A percentile compares a stretch with the other conserved stretches of the same genome.
Evolutionary conservation across 2,797 vertebrate genomes (phyloP).

Genomic region (Erpetoichthys calabaricus): DNA sequence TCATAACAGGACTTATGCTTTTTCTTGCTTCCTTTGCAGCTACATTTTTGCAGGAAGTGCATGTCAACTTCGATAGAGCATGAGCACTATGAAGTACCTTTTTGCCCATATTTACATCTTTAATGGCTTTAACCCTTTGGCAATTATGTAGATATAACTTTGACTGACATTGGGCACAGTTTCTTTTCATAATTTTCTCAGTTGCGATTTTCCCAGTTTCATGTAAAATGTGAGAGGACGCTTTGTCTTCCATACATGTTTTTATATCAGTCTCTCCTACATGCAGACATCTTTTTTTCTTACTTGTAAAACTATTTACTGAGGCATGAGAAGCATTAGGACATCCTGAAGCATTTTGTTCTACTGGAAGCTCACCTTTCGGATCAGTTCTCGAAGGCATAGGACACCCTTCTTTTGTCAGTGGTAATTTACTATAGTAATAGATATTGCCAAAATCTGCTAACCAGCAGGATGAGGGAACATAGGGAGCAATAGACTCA

Average conservation of each 20-base stretch:
- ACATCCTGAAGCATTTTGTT: conserved; percentile 13
- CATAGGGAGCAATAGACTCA: conserved; percentile 41
- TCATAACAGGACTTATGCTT: conserved; percentile 22
- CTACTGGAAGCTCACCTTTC: conserved; percentile 12
- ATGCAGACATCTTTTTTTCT: conserved; percentile 20
- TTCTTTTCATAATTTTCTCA: conserved; percentile 17
- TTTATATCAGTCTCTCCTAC: no score
- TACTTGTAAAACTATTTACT: conserved; percentile 5
- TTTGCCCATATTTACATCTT: no score
- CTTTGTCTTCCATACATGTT: no score
- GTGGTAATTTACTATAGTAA: conserved; percentile 27
- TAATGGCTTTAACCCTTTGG: conserved; percentile 7
- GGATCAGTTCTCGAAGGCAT: conserved; percentile 5
- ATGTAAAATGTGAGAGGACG: no score
- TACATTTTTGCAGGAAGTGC: no score
- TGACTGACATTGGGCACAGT: conserved; percentile 39
- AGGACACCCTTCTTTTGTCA: conserved; percentile 23
- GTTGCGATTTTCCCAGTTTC: background rate
- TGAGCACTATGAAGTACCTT: no score
- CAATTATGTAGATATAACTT: conserved; percentile 18
- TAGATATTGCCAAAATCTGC: conserved; percentile 36
- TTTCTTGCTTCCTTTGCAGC: conserved; percentile 12
- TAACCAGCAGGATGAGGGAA: conserved; percentile 43
- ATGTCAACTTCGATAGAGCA: no score
- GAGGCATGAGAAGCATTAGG: conserved; percentile 18